Base-by-base conservation (phyloP, 2,888 invertebrate species). In the Dryadula phaetusa region DNA sequence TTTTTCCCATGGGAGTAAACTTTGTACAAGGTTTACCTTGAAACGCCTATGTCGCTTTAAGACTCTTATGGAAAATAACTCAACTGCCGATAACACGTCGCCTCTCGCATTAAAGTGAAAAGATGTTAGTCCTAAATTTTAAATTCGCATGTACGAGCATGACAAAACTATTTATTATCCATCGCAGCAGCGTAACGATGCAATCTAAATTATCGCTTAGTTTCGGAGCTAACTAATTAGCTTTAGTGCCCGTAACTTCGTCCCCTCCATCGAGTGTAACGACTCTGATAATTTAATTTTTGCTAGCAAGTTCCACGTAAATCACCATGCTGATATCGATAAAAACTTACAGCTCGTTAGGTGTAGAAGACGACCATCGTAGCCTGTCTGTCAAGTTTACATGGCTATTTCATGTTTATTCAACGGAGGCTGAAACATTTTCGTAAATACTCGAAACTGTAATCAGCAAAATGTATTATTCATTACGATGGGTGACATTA, bases 211-310 rank as follows among this genome's bases (percentile, higher is more conserved):
- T 87, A 87, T 83, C 85, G 84, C 84, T 83, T 83, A 86, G 86
- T 86, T 86, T 82, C 80, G 79, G 78, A 79, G 82, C 83, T 83
- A 81, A 79, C 83, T 87, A 88, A 88, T 88, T 87, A 86, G 82
- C 78, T 86, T 82, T 83, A 83, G 83, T 84, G 82, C 79, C 80
- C 75, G 80, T 84, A 79, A 84, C 79, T 81, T 73, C 72, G 76
- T 75, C 77, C 78, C 79, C 74, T 70, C 69, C 72, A 67, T 70
- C 62, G 64, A 70, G 70, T 69, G 80, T 80, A 82, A 84, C 81
- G 82, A 79, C 81, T 80, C 77, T 73, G 78, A 82, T 84, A 83
- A 85, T 85, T 86, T 83, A 81, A 85, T 85, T 86, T 83, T 86
- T 85, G 80, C 76, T 81, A 66, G 70, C 70, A 70, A 73, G 71